These are phyloP conservation scores for Salarias fasciatus DNA, from an alignment of 2,797 vertebrate genomes.

Conservation along the genomic window DNA sequence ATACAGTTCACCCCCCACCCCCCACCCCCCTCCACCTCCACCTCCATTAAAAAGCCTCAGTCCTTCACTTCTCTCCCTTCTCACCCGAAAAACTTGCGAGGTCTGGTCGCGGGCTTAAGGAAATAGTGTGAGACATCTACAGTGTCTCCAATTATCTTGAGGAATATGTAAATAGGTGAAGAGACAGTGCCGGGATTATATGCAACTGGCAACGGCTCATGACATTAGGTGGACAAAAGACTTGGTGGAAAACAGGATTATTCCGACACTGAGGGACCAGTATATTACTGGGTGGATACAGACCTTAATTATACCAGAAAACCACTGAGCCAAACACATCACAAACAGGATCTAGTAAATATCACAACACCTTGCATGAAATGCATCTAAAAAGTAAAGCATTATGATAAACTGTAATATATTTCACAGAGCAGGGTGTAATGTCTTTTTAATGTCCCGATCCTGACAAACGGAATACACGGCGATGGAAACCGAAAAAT, in stretches of 20 bases:
- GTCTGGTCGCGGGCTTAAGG: constrained; percentile 64
- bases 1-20: constrained; percentile 53
- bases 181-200: constrained; percentile 76
- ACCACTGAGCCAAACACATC: constrained; percentile 6
- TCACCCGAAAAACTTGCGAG: constrained; percentile 48
- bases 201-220: constrained; percentile 69
- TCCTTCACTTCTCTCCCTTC: constrained; percentile 51
- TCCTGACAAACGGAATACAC: no score
- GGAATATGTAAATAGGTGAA: constrained; percentile 77
- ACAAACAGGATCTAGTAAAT: no score
- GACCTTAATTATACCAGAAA: constrained; percentile 40
- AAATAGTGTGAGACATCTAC: constrained; percentile 68
- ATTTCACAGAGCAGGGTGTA: no score
- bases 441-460: no score
- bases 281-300: constrained; percentile 35
- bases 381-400: no score
- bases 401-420: no score
- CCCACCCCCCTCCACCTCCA: constrained; percentile 15
- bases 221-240: constrained; percentile 74
- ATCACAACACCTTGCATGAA: no score
- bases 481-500: constrained; percentile 53
- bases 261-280: constrained; percentile 55
- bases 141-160: constrained; percentile 73
- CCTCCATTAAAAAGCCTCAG: constrained; percentile 18
- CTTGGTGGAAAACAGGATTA: constrained; percentile 76